Conservation (phyloP, 2,797 vertebrate species). For the Urophycis tenuis region DNA sequence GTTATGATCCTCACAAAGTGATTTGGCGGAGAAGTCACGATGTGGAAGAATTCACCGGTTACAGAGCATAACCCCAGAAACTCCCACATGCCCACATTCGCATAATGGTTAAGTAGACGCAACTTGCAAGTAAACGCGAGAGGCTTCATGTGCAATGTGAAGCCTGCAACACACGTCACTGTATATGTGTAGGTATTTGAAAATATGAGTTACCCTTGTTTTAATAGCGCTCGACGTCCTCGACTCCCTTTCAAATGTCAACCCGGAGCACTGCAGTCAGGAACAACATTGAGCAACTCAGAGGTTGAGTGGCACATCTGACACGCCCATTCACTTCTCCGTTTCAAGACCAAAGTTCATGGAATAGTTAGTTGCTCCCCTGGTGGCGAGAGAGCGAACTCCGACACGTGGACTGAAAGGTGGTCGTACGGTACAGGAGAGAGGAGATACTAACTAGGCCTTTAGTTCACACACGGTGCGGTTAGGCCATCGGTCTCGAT, state of each 20-base stretch:
- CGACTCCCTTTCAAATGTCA: background rate
- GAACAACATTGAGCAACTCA: background rate
- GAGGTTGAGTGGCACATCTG: background rate
- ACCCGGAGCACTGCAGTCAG: background rate
- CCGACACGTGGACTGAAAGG: background rate
- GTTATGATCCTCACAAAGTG: background rate
- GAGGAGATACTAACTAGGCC: too few species aligned
- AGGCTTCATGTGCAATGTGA: background rate
- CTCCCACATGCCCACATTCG: background rate
- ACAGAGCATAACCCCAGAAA: background rate
- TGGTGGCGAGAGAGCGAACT: background rate
- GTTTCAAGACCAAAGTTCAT: constrained; percentile 63
- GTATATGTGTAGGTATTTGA: background rate
- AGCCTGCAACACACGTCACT: background rate
- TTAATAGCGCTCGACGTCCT: background rate
- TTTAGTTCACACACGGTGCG: too few species aligned
- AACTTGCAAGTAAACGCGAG: background rate
- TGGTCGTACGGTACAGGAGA: too few species aligned
- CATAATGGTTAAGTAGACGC: background rate
- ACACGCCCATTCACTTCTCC: constrained; percentile 45
- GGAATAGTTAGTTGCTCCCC: background rate
- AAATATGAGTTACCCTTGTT: background rate
- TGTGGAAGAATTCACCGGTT: background rate
- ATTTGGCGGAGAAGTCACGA: background rate
- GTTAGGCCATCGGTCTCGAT: too few species aligned